phyloP scores from a whole-genome alignment of 1,140 invertebrate genomes.

The Ephestia elutella region DNA sequence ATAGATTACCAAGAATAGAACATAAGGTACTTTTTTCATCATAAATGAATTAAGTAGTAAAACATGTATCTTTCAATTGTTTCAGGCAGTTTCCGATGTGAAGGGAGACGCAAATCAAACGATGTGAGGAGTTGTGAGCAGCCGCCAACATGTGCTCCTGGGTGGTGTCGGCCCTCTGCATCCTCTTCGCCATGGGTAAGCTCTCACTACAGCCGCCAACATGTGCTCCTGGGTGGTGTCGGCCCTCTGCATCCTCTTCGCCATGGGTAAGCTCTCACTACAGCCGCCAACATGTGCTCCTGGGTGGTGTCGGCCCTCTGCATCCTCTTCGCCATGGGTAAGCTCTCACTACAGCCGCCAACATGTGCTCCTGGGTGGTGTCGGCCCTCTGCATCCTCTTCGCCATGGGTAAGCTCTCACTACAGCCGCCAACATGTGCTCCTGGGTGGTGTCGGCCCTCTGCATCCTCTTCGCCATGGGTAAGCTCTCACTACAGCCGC shows the following conservation, averaged over 20 bases:
- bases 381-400: conserved; percentile 54
- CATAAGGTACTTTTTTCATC: too few relatives aligned
- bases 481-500: conserved; percentile 36
- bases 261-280: conserved; percentile 47
- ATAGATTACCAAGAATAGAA: too few relatives aligned
- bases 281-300: conserved; percentile 49
- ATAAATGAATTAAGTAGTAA: too few relatives aligned
- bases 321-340: conserved; percentile 61
- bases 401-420: conserved; percentile 50
- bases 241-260: conserved; percentile 54
- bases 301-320: conserved; percentile 53
- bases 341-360: conserved; percentile 28
- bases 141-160: conserved; percentile 54
- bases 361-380: conserved; percentile 59
- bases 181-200: conserved; percentile 63
- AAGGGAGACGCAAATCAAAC: conserved; percentile 8
- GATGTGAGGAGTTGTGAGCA: conserved; percentile 23
- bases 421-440: conserved; percentile 45
- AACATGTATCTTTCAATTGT: not conserved
- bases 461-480: conserved; percentile 61
- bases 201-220: conserved; percentile 19
- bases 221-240: conserved; percentile 61
- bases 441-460: conserved; percentile 51
- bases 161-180: conserved; percentile 50
- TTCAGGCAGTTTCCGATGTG: conserved; percentile 11